Evolutionary conservation across 2,888 invertebrate species (phyloP).

Genomic region (Peribatodes rhomboidaria): DNA sequence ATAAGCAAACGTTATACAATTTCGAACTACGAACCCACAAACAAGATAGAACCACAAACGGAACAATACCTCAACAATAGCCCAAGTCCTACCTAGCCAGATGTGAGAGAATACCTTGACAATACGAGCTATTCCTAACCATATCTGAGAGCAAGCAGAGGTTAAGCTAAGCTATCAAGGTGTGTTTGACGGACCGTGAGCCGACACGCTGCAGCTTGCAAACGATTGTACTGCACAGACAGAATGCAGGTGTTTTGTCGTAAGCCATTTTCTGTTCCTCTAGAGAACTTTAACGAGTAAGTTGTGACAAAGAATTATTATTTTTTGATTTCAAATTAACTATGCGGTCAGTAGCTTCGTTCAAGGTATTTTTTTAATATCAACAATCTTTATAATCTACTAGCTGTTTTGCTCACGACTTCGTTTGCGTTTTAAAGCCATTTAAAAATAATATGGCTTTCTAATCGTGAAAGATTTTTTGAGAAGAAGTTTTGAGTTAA

Average conservation of each 20-base stretch:
- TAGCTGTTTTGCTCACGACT: too few species aligned
- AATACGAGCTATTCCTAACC: background rate
- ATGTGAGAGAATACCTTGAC: background rate
- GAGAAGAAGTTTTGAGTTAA: too few species aligned
- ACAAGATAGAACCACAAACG: background rate
- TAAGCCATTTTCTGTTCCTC: background rate
- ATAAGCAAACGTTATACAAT: background rate
- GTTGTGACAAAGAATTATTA: background rate
- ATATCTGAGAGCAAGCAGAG: constrained; percentile 1
- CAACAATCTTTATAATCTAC: too few species aligned
- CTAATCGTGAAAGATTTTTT: too few species aligned
- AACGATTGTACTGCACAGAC: background rate
- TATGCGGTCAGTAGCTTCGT: too few species aligned
- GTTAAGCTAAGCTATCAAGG: constrained; percentile 2
- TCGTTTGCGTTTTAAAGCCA: too few species aligned
- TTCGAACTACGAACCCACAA: background rate
- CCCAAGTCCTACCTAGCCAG: background rate
- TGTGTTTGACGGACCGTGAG: constrained; percentile 4
- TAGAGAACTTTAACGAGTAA: background rate
- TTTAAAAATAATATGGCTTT: too few species aligned
- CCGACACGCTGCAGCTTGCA: constrained; percentile 3
- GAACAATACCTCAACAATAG: constrained; percentile 1
- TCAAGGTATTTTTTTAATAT: too few species aligned
- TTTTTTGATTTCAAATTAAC: background rate
- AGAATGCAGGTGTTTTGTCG: background rate